Conservation (phyloP, 1,140 invertebrate species). For the Listronotus oregonensis region DNA sequence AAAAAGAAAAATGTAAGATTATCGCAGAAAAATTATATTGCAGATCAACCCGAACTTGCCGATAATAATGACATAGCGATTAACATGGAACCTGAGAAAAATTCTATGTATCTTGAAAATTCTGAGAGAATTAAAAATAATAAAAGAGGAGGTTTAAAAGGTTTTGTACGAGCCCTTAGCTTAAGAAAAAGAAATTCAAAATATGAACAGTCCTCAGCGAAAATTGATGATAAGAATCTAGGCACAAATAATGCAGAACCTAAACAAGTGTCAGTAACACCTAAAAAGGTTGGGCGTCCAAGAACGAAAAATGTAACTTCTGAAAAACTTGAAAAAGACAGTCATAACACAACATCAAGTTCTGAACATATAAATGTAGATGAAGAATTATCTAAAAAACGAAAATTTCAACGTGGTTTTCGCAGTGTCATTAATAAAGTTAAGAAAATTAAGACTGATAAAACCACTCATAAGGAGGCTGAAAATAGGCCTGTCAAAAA, state of each 20-base stretch:
- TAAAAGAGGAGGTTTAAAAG: constrained; percentile 31
- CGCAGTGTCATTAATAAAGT: constrained; percentile 42
- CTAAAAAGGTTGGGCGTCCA: constrained; percentile 5
- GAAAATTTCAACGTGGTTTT: constrained; percentile 38
- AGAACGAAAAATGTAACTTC: constrained; percentile 4
- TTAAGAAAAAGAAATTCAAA: constrained; percentile 22
- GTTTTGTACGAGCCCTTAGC: constrained; percentile 32
- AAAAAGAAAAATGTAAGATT: constrained; percentile 36
- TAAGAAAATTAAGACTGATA: constrained; percentile 39
- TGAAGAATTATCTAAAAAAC: constrained; percentile 20
- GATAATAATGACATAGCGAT: constrained; percentile 5
- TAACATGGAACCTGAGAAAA: constrained; percentile 13
- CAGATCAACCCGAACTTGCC: neutral
- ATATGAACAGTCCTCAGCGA: constrained; percentile 10
- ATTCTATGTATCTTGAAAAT: constrained; percentile 5
- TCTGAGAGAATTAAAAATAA: constrained; percentile 9
- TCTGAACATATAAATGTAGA: neutral
- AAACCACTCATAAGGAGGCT: constrained; percentile 1
- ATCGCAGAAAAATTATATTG: constrained; percentile 17
- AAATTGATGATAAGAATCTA: neutral
- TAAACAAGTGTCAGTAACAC: neutral
- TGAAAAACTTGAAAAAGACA: neutral
- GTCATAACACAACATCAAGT: neutral
- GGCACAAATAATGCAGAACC: neutral
- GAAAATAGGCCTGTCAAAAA: neutral